Conservation (phyloP, 2,888 invertebrate species). For the Eupithecia subumbrata region DNA sequence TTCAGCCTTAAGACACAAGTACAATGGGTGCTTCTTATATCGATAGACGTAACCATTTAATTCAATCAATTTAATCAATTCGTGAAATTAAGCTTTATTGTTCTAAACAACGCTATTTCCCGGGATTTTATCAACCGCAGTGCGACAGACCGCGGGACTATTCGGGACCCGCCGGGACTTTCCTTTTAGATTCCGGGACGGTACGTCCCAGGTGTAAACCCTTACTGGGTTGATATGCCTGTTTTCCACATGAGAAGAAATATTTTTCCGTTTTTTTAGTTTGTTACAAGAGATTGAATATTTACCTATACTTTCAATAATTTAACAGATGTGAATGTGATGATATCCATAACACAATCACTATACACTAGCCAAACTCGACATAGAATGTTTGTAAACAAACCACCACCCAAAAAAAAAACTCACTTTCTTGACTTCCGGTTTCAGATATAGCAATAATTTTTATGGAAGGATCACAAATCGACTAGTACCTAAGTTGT, state of each 20-base stretch:
- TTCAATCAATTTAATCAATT: too few species aligned
- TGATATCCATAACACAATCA: too few species aligned
- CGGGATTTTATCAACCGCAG: not conserved
- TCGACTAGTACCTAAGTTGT: too few species aligned
- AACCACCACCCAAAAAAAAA: too few species aligned
- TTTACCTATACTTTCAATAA: not conserved
- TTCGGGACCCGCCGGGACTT: not conserved
- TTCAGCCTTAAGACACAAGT: too few species aligned
- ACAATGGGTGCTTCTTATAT: too few species aligned
- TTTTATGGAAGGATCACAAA: too few species aligned
- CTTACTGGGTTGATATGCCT: not conserved
- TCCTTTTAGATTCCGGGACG: constrained; percentile 3
- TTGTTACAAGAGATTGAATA: not conserved
- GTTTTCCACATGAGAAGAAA: not conserved
- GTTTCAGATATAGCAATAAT: too few species aligned
- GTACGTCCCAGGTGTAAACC: not conserved
- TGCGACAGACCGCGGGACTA: not conserved
- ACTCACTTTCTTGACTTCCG: too few species aligned
- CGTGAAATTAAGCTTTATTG: not conserved
- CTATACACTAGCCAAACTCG: too few species aligned
- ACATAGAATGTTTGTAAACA: too few species aligned
- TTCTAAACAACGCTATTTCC: not conserved
- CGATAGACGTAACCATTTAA: too few species aligned
- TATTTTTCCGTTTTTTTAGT: not conserved
- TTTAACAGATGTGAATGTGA: not conserved